Base-by-base conservation (phyloP, 2,113 vertebrate species). In the Lycocorax pyrrhopterus region DNA sequence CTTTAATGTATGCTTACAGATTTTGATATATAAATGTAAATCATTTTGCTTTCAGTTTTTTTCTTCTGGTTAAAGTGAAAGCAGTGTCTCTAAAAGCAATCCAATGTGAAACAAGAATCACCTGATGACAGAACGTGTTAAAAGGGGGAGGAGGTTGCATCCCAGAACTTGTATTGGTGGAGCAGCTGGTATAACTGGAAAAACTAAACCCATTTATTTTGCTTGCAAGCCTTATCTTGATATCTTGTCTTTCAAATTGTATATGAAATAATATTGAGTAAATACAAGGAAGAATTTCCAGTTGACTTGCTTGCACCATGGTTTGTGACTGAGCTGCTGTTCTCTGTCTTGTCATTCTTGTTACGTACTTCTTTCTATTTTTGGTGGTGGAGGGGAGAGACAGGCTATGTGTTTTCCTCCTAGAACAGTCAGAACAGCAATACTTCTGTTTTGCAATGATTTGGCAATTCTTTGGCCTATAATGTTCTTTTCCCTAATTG, bases 131-230 rank as follows among this genome's bases (percentile, higher is more conserved):
- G 52, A 49, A 68, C 33, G 18, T 58, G 68, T 84, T 84, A 59
- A 63, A 46, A 75, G 46, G 15, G 22, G 59, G 16, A 30, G 33
- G 52, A 56, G 71, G 33, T 55, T 86, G 58, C 88, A 30, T 71
- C 84, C 17, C 68, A 84, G 91, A 89, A 67, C 95, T 81, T 44
- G 91, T 81, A 20, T 33, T 92, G 69, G 94, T 89, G 52, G 86
- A 90, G 68, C 80, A 95, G 93, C 91, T 4, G 29, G 96, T 96
- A 78, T 87, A 89, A 96, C 95, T 95, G 94, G 96, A 96, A 97
- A 94, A 95, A 84, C 91, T 59, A 63, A 97, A 94, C 13, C 25
- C 4, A 13, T 84, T 88, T 85, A 43, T 81, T 90, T 75, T 81
- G 60, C 60, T 39, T 90, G 73, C 73, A 89, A 58, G 52, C 62